phyloP scores from a whole-genome alignment of 2,113 vertebrate genomes.

The Erythrocercus mccallii region DNA sequence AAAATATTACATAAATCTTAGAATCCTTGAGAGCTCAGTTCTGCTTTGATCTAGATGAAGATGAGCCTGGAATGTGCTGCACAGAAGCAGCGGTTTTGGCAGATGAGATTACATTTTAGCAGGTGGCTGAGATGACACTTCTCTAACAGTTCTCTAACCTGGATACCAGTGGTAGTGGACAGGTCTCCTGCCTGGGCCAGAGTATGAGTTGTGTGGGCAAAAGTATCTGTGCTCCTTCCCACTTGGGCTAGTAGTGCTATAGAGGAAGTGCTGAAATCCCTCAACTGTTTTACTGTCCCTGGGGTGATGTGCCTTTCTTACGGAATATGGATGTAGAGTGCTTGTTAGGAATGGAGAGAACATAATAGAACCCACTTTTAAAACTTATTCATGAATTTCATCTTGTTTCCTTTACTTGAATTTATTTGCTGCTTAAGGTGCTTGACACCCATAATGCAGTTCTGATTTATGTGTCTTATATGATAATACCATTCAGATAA shows the following conservation, averaged over 20 bases:
- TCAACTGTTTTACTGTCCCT: not conserved
- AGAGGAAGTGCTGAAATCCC: not conserved
- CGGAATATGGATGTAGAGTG: not conserved
- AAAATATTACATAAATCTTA: not conserved
- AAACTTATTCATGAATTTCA: not conserved
- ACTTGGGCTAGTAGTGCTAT: not conserved
- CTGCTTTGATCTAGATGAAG: not conserved
- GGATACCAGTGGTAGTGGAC: not conserved
- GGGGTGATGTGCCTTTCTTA: not conserved
- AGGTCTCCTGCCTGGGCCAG: not conserved
- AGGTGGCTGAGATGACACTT: not conserved
- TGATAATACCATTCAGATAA: not conserved
- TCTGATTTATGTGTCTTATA: not conserved
- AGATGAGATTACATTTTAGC: not conserved
- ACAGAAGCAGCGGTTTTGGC: not conserved
- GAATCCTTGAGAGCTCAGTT: not conserved
- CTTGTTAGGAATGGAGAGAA: not conserved
- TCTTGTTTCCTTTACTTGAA: not conserved
- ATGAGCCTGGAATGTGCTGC: not conserved
- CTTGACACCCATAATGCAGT: not conserved
- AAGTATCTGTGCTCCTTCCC: not conserved
- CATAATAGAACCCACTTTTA: not conserved
- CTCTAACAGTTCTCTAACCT: not conserved
- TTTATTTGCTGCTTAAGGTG: not conserved
- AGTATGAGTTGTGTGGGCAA: not conserved